Evolutionary conservation across 1,140 invertebrate species (phyloP), one percentile per base, ranked within the genome.

Genomic region (Macrotrachela quadricornifera): DNA sequence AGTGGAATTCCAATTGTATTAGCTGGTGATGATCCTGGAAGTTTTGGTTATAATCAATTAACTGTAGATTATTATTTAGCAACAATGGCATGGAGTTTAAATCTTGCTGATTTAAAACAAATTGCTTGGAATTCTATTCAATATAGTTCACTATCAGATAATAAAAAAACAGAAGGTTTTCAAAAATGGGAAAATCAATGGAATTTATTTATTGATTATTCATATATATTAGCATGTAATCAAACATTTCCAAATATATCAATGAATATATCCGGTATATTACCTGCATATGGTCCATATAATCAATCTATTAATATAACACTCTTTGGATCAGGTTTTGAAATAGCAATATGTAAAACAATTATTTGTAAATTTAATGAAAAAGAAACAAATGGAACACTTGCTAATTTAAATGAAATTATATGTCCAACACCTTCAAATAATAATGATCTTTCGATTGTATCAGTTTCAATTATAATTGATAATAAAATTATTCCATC

Each of bases 1-100:
- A 55, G 51, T 45, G 61, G 60, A 37, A 56, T 61, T n/a, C 60
- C 61, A n/a, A 56, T 63, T 30, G 56, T 63, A 16, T 49, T 63
- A n/a, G 58, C 56, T 41, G 54, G 60, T 14, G 61, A 63, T 45
- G 61, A 63, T 52, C 59, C 61, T 0, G 59, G 53, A 12, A 59
- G 55, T n/a, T 60, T 59, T 51, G 61, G 61, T 16, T 61, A 61
- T 49, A 54, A 63, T 47, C 51, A 59, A 38, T 58, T 62, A 18
- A 63, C 61, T 1, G 56, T 59, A n/a, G 61, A 63, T 40, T 63
- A 57, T 58, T 63, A 63, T 46, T 48, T 56, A 21, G 60, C 58
- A 14, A 60, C 58, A 17, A 59, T 61, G 59, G 55, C 49, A 14
- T 63, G 60, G 60, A 57, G 60, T 36, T 43, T 63, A 3, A 44